Evolutionary conservation across 2,113 vertebrate species (phyloP).

Genomic region (Ictalurus furcatus): DNA sequence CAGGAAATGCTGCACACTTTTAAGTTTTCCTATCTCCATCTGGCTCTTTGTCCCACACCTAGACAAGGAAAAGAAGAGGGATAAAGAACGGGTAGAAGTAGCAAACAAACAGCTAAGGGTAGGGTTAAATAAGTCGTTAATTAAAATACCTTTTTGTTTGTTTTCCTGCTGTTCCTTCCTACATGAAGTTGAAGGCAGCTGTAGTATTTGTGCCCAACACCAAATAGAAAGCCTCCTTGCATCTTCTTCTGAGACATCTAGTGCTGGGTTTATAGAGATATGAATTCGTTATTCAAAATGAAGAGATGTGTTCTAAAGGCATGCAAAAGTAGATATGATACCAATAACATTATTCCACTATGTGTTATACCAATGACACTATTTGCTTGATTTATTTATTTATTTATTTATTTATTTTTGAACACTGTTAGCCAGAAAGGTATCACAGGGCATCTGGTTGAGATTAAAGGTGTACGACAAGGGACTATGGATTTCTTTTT

Average conservation of each 20-base stretch:
- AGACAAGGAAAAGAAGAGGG: not conserved
- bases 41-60: constrained; percentile 39
- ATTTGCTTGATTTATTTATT: too few relatives aligned
- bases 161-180: not conserved
- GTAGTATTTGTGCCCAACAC: not conserved
- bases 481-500: too few relatives aligned
- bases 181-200: not conserved
- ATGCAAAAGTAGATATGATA: not conserved
- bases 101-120: not conserved
- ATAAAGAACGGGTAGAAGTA: constrained; percentile 16
- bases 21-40: not conserved
- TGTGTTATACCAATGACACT: too few relatives aligned
- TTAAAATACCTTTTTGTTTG: not conserved
- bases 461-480: not conserved
- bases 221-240: not conserved
- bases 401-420: not conserved
- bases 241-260: not conserved
- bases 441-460: not conserved
- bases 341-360: too few relatives aligned
- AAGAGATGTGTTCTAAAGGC: not conserved
- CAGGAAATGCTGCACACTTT: not conserved
- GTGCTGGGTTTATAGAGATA: not conserved
- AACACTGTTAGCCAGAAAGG: not conserved
- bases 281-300: not conserved
- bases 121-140: not conserved